Base-by-base conservation (phyloP, 2,113 vertebrate genomes). In the Xenotilapia longispinis region DNA sequence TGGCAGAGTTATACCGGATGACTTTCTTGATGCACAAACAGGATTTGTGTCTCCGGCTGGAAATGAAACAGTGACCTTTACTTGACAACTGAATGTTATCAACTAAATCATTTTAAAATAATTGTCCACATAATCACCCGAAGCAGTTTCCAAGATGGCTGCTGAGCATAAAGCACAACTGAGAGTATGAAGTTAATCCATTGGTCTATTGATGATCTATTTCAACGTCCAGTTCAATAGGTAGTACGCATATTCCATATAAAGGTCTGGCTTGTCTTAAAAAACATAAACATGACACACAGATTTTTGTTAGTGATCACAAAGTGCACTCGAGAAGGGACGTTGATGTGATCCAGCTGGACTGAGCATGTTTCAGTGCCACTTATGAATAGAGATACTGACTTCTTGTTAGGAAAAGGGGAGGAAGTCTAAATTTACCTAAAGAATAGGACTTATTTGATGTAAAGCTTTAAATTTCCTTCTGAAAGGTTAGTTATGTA, bases 211-310 rank as follows among this genome's bases (percentile, higher is more conserved):
- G 60, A 65, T 65, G 31, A 65, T 38, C 60, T 65, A 65, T 65
- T 65, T n/a, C 31, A 38, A 0, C 0, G 9, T 0, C 31, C 31
- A 5, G 60, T 36, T 36, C 60, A 36, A 38, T n/a, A 5, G 60
- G 60, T 38, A n/a, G 17, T n/a, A 36, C 17, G 0, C 19, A n/a
- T 36, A 36, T 63, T 63, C 0, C 60, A 65, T 65, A 65, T 12
- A 65, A 65, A 1, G 4, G 31, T 12, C 31, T 65, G 60, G 60
- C 31, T 65, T 36, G 9, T 65, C 60, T 65, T 63, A 12, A 33
- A 33, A 4, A 19, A 7, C 4, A 63, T 36, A 11, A 2, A 36
- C 31, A 36, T 63, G 17, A 63, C 26, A 31, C 58, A 36, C 31
- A 63, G 15, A 63, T 36, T 63, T 63, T 63, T 63, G 31, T 63